These are phyloP conservation scores for Stegana nigrithorax DNA, from an alignment of 2,888 invertebrate genomes.

Conservation along the genomic window DNA sequence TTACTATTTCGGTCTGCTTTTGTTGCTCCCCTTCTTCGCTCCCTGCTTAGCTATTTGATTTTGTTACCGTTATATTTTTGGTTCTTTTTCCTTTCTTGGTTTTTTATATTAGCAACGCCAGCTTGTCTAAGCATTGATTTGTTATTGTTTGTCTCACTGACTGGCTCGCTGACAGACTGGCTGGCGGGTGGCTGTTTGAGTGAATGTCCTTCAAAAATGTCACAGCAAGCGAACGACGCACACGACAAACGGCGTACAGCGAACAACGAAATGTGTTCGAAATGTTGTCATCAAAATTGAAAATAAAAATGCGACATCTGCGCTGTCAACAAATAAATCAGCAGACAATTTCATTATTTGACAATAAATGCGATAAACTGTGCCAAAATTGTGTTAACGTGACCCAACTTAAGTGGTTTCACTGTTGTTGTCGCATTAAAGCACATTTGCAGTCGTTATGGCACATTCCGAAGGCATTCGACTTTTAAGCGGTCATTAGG, in stretches of 20 bases:
- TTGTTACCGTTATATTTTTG: conserved; percentile 15
- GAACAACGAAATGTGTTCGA: no score
- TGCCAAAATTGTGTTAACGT: conserved; percentile 48
- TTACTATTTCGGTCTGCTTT: background rate
- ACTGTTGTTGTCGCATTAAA: no score
- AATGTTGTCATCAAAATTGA: conserved; percentile 57
- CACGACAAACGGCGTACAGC: no score
- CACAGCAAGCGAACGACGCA: conserved; percentile 26
- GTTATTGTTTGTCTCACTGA: conserved; percentile 43
- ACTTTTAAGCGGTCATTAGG: no score
- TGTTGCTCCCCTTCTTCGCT: background rate
- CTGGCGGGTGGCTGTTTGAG: conserved; percentile 28
- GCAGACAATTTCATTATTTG: conserved; percentile 61
- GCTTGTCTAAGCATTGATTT: conserved; percentile 58
- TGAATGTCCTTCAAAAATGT: conserved; percentile 16
- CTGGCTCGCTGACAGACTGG: conserved; percentile 30
- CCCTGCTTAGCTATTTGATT: no score
- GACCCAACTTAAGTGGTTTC: conserved; percentile 37
- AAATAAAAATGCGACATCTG: conserved; percentile 59
- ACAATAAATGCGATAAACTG: conserved; percentile 61
- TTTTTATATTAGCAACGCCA: conserved; percentile 57
- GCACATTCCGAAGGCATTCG: no score
- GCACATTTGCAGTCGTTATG: no score
- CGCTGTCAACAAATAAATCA: conserved; percentile 59
- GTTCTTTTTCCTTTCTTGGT: conserved; percentile 10